These are phyloP conservation scores for Exocentrus adspersus DNA, from an alignment of 2,888 invertebrate genomes.

Conservation along the genomic window DNA sequence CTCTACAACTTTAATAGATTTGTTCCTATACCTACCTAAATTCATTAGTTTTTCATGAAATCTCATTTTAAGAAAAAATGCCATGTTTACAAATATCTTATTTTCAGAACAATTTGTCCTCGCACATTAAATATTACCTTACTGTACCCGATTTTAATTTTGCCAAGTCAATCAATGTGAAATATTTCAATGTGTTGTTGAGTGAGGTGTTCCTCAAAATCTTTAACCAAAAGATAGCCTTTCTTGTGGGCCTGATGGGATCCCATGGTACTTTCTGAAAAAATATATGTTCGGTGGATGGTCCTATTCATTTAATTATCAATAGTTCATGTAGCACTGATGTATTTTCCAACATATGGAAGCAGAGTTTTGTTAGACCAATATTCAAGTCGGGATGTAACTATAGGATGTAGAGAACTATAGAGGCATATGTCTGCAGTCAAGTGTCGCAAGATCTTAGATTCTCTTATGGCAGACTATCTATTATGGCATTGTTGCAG, in stretches of 20 bases:
- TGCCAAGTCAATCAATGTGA: no score
- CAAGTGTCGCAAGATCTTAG: conserved; percentile 8
- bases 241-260: neutral
- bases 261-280: neutral
- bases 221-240: neutral
- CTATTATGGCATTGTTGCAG: no score
- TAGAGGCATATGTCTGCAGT: conserved; percentile 18
- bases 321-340: neutral
- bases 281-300: conserved; percentile 16
- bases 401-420: conserved; percentile 7
- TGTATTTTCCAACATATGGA: conserved; percentile 6
- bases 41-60: no score
- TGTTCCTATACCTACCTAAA: no score
- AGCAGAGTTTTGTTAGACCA: conserved; percentile 17
- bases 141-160: neutral
- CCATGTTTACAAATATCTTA: no score
- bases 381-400: neutral
- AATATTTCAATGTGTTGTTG: neutral
- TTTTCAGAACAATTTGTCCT: no score
- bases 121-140: neutral
- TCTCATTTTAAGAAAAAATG: no score
- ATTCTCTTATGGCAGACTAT: neutral
- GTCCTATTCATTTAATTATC: neutral
- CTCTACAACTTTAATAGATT: no score
- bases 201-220: neutral